Percentiles rank a stretch among this genome's conserved stretches.
phyloP scores from a whole-genome alignment of 2,113 vertebrate species.

The Sander vitreus region DNA sequence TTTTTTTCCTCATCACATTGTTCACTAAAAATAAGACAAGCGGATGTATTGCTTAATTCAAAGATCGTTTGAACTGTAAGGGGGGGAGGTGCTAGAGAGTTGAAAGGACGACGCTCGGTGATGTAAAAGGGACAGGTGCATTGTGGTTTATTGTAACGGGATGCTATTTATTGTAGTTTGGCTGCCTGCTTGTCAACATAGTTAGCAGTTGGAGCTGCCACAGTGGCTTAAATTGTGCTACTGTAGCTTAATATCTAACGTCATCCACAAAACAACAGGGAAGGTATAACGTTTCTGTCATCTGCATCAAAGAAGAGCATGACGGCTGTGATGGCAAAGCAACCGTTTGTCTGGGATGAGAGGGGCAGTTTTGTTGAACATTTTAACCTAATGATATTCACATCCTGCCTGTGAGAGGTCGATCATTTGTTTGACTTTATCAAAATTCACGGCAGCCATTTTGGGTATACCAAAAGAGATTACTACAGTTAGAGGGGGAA shows the following conservation, averaged over 20 bases:
- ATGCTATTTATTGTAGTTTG: neutral
- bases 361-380: neutral
- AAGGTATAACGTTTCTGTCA: neutral
- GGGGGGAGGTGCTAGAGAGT: neutral
- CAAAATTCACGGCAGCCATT: constrained; percentile 30
- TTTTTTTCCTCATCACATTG: neutral
- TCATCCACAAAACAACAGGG: neutral
- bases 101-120: neutral
- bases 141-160: neutral
- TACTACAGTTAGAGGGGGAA: neutral
- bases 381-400: neutral
- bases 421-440: neutral
- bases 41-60: neutral
- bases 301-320: neutral
- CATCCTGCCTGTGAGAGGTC: constrained; percentile 6
- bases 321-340: neutral
- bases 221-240: neutral
- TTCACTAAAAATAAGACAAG: neutral
- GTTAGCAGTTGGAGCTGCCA: neutral
- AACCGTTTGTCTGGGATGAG: neutral
- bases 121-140: neutral
- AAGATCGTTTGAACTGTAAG: neutral
- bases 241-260: neutral
- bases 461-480: constrained; percentile 19
- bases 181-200: neutral